Evolutionary conservation across 2,113 vertebrate genomes (phyloP), one percentile per base, ranked within the genome.

Genomic region (Junco hyemalis): DNA sequence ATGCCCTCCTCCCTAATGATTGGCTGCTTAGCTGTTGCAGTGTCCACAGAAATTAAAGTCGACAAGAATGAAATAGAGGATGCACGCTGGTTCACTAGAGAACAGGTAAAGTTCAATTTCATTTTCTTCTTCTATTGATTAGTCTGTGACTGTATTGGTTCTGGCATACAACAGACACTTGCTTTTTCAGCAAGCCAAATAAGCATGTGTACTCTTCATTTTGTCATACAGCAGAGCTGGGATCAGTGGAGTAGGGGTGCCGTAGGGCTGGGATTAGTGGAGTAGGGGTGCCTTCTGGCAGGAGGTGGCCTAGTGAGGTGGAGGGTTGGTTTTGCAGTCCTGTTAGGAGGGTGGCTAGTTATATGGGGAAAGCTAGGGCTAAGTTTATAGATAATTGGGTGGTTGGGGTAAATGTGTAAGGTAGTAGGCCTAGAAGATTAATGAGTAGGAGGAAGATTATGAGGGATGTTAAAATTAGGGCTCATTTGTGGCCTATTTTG

Each of bases 1-100:
- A 99, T 99, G 99, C 99, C 99, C 10, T 99, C 99, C 76, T 99
- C 97, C 54, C 98, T 99, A 76, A 99, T 99, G 99, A 99, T 99
- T 92, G 99, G 99, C 82, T 99, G 99, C 97, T 97, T 99, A 86
- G 98, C 98, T 57, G 97, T 98, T 88, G 99, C 99, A 90, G 59
- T 98, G 81, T 98, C 99, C 57, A 99, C 99, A 47, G 98, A 98
- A 98, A 99, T 99, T 98, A 98, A 92, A 96, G 99, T 99, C 96
- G 99, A 99, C 95, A 97, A 98, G 96, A 98, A 97, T 38, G 99
- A 99, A 98, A 99, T 99, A 81, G 99, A 99, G 97, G 99, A 99
- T 80, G 99, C 99, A 74, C 97, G 96, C 35, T 99, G 99, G 99
- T 99, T 99, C 97, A 98, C 98, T 38, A 98, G 98, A 95, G 98